A percentile compares a stretch with the other conserved stretches of the same genome.
These are phyloP conservation scores for Tetropium fuscum DNA, from an alignment of 2,888 invertebrate genomes.

Conservation along the genomic window DNA sequence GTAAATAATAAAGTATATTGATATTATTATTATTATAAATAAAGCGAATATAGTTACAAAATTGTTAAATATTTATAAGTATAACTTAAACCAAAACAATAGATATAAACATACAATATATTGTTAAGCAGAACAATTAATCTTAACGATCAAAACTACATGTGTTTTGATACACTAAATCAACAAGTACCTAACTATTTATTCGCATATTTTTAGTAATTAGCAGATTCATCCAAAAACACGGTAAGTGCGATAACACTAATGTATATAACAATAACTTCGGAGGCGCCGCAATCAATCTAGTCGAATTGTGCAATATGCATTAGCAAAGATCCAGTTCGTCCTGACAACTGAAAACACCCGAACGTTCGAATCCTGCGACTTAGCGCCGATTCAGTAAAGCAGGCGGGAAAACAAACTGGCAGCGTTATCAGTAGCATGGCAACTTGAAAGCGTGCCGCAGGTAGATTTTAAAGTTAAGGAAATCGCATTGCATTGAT, in stretches of 20 bases:
- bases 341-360: slow-evolving; percentile 19
- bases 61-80: no score
- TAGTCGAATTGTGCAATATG: slow-evolving; percentile 1
- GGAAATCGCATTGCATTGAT: no score
- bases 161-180: not conserved
- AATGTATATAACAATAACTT: not conserved
- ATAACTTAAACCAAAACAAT: no score
- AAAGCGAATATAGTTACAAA: no score
- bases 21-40: no score
- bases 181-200: not conserved
- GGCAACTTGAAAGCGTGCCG: slow-evolving; percentile 5
- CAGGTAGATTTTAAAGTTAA: slow-evolving; percentile 9
- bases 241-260: no score
- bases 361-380: slow-evolving; percentile 2
- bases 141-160: not conserved
- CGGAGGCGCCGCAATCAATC: slow-evolving; percentile 17
- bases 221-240: not conserved
- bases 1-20: no score
- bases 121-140: not conserved
- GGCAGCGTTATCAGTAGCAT: slow-evolving; percentile 1
- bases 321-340: slow-evolving; percentile 8
- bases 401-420: slow-evolving; percentile 18
- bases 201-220: not conserved
- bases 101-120: no score
- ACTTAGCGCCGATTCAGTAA: not conserved